Base-by-base conservation (phyloP, 2,888 invertebrate genomes). In the Icerya purchasi region DNA sequence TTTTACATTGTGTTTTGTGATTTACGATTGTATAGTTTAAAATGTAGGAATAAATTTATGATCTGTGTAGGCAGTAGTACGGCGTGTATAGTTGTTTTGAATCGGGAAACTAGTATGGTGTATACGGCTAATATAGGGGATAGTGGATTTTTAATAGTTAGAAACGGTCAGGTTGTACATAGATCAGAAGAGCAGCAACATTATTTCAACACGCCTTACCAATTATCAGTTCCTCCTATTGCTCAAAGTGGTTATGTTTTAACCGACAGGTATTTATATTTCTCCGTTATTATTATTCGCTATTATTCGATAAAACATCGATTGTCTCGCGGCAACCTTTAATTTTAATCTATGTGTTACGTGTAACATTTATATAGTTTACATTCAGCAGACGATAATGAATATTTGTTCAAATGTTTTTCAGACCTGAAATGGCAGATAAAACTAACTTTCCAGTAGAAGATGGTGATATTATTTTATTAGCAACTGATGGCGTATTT, bases 121-220 rank as follows among this genome's bases (percentile, higher is more conserved):
- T 90, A 93, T 68, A 88, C 96, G 18, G 96, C 96, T 57, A 97
- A 97, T 75, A 88, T 97, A 66, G 97, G 97, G n/a, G 97, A 97
- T 75, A 94, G 94, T 70, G 97, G 97, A 18, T 96, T 91, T 73
- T 84, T 96, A 76, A 85, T 97, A 58, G 86, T 92, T 60, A 78
- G 93, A 22, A 79, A 80, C 57, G 92, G 91, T 21, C 79, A 83
- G 66, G 82, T 97, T 21, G 84, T 97, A 23, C 88, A 92, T 70
- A 82, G 89, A 63, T 94, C 94, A 2, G 87, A 88, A 68, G 97
- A 97, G 71, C 97, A 97, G 70, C 93, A 94, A 69, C 97, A 97
- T 73, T 96, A 96, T 75, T 97, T 97, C 74, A 97, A 97, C 75
- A 96, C 97, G 50, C 97, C 97, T 2, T 97, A 91, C 77, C 97